Evolutionary conservation across 2,888 invertebrate genomes (phyloP).

Genomic region (Cryptocephalus primarius): DNA sequence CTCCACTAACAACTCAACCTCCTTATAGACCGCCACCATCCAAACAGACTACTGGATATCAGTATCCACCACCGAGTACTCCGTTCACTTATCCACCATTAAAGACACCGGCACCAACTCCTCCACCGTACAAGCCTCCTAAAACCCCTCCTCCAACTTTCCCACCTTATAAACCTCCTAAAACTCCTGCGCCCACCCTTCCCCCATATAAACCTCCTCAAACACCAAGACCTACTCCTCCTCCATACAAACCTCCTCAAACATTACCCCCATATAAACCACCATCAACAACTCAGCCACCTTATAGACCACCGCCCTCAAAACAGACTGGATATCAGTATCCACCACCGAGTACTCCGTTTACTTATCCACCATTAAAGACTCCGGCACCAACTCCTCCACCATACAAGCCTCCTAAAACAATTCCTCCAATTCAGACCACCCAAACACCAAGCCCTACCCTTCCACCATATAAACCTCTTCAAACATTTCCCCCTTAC

Average conservation of each 20-base stretch:
- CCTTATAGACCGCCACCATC: conserved; percentile 12
- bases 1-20: conserved; percentile 14
- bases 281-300: conserved; percentile 5
- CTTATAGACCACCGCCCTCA: not conserved
- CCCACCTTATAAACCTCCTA: not conserved
- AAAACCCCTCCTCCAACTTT: conserved; percentile 6
- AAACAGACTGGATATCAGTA: not conserved
- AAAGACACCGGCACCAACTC: conserved; percentile 2
- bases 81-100: too few relatives aligned
- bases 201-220: conserved; percentile 4
- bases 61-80: too few relatives aligned
- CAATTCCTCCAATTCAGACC: too few relatives aligned
- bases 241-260: conserved; percentile 12
- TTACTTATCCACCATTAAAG: not conserved
- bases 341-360: not conserved
- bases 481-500: not conserved
- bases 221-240: conserved; percentile 8
- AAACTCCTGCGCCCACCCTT: not conserved
- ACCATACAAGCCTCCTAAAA: not conserved
- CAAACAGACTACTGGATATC: too few relatives aligned
- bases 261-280: conserved; percentile 8
- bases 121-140: conserved; percentile 12
- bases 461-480: not conserved
- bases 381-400: not conserved
- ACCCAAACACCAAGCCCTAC: too few relatives aligned